Evolutionary conservation across 2,797 vertebrate genomes (phyloP).

Genomic region (Platalea minor): DNA sequence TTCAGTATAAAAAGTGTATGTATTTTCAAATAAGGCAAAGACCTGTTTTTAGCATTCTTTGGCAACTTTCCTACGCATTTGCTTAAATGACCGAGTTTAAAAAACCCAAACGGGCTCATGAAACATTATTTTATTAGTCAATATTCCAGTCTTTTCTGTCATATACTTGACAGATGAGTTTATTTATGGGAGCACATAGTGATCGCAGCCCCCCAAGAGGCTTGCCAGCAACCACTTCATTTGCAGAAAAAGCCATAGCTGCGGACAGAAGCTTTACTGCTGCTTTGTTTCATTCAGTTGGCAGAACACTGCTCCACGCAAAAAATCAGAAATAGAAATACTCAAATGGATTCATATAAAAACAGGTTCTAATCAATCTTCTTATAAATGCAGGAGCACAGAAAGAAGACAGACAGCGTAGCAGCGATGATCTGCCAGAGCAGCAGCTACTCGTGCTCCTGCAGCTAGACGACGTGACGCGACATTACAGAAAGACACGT

Average conservation of each 20-base stretch:
- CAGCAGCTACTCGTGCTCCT: not conserved
- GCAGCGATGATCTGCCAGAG: not conserved
- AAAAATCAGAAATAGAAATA: not conserved
- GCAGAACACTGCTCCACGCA: not conserved
- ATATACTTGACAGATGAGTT: not conserved
- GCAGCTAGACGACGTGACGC: not conserved
- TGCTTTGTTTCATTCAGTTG: not conserved
- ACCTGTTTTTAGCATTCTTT: not conserved
- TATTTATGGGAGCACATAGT: not conserved
- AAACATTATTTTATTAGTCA: not conserved
- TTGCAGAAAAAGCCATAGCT: not conserved
- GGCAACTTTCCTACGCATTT: not conserved
- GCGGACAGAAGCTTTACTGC: not conserved
- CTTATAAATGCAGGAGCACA: not conserved
- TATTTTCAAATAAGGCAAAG: not conserved
- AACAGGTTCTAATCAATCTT: not conserved
- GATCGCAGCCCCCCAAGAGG: not conserved
- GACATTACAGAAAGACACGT: not conserved
- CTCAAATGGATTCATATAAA: not conserved
- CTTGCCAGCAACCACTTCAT: not conserved
- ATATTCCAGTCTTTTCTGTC: not conserved
- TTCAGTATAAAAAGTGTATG: not conserved
- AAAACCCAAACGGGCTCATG: not conserved
- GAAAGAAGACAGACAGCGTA: not conserved
- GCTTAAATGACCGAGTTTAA: not conserved